phyloP scores from a whole-genome alignment of 2,797 vertebrate genomes.

The Onychomys leucogaster region DNA sequence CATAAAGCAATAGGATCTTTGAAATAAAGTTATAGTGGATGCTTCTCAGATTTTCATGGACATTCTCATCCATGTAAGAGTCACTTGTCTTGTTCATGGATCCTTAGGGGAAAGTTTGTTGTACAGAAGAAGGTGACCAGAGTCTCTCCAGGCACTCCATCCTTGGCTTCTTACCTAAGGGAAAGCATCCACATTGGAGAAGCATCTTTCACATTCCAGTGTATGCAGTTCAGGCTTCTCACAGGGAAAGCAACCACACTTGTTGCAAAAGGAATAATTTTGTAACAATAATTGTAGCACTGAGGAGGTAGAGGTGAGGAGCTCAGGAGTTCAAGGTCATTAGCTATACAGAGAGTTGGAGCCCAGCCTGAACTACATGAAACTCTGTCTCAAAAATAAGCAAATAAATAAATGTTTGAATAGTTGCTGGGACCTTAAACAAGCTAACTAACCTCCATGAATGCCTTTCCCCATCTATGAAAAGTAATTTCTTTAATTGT shows the following conservation, averaged over 20 bases:
- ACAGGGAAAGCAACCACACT: background rate
- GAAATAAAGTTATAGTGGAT: background rate
- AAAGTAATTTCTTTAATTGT: background rate
- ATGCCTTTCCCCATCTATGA: background rate
- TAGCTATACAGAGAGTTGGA: background rate
- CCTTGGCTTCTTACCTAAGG: background rate
- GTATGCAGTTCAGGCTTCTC: background rate
- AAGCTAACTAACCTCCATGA: background rate
- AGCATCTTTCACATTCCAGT: background rate
- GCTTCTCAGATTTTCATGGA: background rate
- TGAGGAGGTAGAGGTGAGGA: background rate
- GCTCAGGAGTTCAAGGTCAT: background rate
- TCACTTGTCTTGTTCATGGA: background rate
- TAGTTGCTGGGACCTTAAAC: background rate
- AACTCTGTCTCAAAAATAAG: background rate
- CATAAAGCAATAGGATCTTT: background rate
- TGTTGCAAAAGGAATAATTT: background rate
- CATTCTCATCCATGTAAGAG: background rate
- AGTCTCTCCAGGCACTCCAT: background rate
- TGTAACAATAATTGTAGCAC: background rate
- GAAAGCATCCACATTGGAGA: conserved; percentile 5
- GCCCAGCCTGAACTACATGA: background rate
- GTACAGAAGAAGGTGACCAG: background rate
- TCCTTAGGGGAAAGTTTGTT: background rate
- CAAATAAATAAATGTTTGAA: background rate